Evolutionary conservation across 2,888 invertebrate species (phyloP).

Genomic region (Aelia acuminata): DNA sequence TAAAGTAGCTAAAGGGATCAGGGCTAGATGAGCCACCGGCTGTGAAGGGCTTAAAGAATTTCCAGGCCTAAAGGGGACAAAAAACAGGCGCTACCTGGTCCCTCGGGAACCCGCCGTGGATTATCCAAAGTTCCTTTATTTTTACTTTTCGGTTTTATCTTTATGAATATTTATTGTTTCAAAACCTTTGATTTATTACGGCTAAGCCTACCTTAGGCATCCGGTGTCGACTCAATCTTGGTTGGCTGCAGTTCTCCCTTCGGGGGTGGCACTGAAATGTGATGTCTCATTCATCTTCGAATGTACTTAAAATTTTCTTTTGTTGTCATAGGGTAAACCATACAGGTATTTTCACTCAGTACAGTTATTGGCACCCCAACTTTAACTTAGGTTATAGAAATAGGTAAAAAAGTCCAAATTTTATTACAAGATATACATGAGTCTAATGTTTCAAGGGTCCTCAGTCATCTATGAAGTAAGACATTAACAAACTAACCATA

Average conservation of each 20-base stretch:
- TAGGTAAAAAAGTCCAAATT: no score
- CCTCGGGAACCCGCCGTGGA: neutral
- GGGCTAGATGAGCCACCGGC: constrained; percentile 12
- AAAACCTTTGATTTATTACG: constrained; percentile 24
- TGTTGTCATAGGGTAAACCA: no score
- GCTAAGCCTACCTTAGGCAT: constrained; percentile 16
- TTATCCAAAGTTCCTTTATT: constrained; percentile 31
- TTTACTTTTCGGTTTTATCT: constrained; percentile 32
- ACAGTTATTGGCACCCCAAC: no score
- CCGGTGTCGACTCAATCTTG: neutral
- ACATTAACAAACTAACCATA: no score
- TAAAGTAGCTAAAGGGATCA: constrained; percentile 38
- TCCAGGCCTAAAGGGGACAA: neutral
- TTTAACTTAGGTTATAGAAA: no score
- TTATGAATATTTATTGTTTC: constrained; percentile 46
- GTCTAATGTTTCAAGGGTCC: no score
- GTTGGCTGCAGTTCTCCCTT: neutral
- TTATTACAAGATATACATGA: no score
- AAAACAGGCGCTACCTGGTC: constrained; percentile 1
- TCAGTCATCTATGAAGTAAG: no score
- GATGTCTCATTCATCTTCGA: neutral
- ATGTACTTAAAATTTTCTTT: no score
- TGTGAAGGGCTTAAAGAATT: constrained; percentile 40
- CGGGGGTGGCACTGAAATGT: neutral
- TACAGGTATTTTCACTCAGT: no score